Conservation (phyloP, 1,140 invertebrate species). For the Scaptomyza montana region DNA sequence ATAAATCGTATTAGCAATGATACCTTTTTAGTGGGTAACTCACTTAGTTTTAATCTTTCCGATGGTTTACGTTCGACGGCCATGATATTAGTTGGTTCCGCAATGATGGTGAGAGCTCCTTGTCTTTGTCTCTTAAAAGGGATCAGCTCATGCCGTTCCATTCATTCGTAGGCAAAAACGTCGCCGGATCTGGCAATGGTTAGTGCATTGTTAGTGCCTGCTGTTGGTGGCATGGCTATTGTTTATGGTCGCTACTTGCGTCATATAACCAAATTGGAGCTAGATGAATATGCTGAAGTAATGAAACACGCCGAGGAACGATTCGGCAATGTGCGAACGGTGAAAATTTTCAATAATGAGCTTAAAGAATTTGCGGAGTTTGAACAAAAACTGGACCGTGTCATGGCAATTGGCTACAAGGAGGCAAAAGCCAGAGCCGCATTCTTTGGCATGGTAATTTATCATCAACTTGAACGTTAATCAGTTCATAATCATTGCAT, state of each 20-base stretch:
- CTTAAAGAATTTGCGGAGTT: constrained; percentile 90
- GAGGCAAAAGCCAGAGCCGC: constrained; percentile 94
- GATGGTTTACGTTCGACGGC: constrained; percentile 95
- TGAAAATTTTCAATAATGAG: constrained; percentile 96
- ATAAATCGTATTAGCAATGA: constrained; percentile 96
- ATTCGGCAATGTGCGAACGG: constrained; percentile 96
- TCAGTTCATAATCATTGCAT: background rate
- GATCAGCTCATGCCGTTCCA: background rate
- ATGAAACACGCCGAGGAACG: constrained; percentile 96
- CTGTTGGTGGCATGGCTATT: constrained; percentile 93
- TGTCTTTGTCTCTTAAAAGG: background rate
- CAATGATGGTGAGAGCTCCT: constrained; percentile 92
- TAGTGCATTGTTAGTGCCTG: constrained; percentile 94
- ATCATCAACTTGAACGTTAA: background rate
- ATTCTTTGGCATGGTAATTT: constrained; percentile 93
- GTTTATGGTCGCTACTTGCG: constrained; percentile 95
- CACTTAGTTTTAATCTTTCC: constrained; percentile 96
- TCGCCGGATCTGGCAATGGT: constrained; percentile 94
- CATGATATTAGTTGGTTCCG: constrained; percentile 92
- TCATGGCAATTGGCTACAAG: constrained; percentile 92
- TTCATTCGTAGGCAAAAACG: constrained; percentile 90
- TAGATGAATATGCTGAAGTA: constrained; percentile 92
- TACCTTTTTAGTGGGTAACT: constrained; percentile 94
- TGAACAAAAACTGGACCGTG: constrained; percentile 87
- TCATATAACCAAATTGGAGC: constrained; percentile 92